Base-by-base conservation (phyloP, 2,888 invertebrate species). In the Eupithecia tripunctaria region DNA sequence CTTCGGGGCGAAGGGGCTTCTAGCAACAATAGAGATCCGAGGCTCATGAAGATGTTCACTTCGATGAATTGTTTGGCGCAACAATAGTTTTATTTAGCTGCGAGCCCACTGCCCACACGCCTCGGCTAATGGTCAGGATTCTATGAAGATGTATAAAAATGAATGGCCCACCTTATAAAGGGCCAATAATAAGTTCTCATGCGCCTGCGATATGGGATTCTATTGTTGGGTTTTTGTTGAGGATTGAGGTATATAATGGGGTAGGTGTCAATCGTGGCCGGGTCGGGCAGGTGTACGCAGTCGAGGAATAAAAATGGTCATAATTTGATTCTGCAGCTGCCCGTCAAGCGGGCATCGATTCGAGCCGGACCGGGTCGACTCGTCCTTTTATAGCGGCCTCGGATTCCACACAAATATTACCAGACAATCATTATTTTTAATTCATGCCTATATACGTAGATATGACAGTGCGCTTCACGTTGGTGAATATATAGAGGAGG, bases 81-180 rank as follows among this genome's bases (percentile, higher is more conserved):
- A 94, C 94, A 94, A 94, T 94, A 92, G 93, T 92, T 93, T 93
- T 94, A 93, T 94, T 93, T 93, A 92, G 91, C 88, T 90, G 77
- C 88, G 84, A 89, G 92, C 93, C 93, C 91, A 89, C 93, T 93
- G 91, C 94, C 94, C 94, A 94, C 94, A 93, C 94, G 93, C 92
- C 93, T 90, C 83, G 85, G 86, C 89, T 94, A 94, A 94, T 94
- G 91, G 94, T 85, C 84, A 88, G 91, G 87, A 90, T 92, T 93
- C 91, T 94, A 93, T 92, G 88, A 91, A 93, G 93, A 92, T 91
- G 90, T 94, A 78, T 78, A 90, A 92, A 92, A 92, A 90, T 90
- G 91, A 92, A 92, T 89, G 86, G 91, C 83, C 87, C 84, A 84
- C 84, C 85, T 90, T 90, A 89, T 92, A 89, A 89, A 88, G 86